Evolutionary conservation across 2,113 vertebrate genomes (phyloP).

Genomic region (Mirza zaza): DNA sequence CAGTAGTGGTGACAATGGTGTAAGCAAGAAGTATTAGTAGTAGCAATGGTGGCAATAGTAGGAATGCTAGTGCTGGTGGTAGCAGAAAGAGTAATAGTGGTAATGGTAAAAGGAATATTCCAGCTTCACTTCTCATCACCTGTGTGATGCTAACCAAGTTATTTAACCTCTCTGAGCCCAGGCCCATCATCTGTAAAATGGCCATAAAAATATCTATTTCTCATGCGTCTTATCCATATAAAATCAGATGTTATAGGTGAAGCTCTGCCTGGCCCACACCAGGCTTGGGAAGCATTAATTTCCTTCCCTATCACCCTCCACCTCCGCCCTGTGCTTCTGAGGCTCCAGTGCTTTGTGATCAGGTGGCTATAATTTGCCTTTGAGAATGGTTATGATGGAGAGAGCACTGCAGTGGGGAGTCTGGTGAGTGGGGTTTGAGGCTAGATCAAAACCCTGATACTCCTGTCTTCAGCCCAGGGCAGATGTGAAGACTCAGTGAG

Average conservation of each 20-base stretch:
- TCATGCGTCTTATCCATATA: background rate
- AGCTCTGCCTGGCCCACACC: background rate
- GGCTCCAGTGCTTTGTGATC: background rate
- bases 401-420: background rate
- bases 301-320: background rate
- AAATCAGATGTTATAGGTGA: background rate
- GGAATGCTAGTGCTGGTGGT: background rate
- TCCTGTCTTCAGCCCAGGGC: background rate
- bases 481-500: background rate
- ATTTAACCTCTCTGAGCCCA: background rate
- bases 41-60: background rate
- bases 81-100: no score
- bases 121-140: background rate
- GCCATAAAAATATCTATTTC: background rate
- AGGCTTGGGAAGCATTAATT: background rate
- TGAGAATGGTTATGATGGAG: background rate
- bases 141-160: background rate
- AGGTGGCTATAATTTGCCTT: background rate
- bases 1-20: accelerated
- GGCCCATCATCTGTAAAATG: background rate
- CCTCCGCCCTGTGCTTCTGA: background rate
- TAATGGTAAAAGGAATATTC: background rate
- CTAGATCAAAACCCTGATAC: background rate
- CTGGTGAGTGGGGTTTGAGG: background rate
- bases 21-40: background rate